Base-by-base conservation (phyloP, 2,888 invertebrate genomes). In the Tuta absoluta region DNA sequence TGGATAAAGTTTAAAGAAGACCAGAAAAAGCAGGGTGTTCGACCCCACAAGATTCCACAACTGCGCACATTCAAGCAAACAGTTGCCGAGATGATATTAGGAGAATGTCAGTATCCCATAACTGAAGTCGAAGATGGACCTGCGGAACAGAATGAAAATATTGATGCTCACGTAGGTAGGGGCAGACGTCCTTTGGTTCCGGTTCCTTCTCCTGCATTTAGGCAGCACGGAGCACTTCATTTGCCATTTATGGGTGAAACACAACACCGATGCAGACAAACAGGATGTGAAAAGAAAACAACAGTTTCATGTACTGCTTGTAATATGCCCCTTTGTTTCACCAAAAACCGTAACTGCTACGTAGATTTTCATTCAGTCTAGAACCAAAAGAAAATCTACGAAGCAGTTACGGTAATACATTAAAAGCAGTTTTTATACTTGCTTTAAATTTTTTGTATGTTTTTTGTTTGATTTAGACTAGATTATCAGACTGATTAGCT, bases 11-110 rank as follows among this genome's bases (percentile, higher is more conserved):
- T 23, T 51, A 51, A 51, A 23, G 51, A 51, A 23, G 51, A 19
- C 10, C 51, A 51, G 23, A 51, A 21, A 51, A 21, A 17, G 51
- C 21, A 21, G 23, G 51, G 51, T 51, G 23, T 51, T 7, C 51
- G 51, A 21, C 12, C 17, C 4, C 51, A 53, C 53, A 53, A 53
- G 53, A 53, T 53, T 24, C 24, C 23, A 12, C 53, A 53, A 24
- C 53, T 53, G 10, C 53, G 53, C 10, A 24, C 53, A 53, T 53
- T 53, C 24, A 53, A 53, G 14, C 53, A 53, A 24, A 24, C 53
- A 12, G 14, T 53, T 53, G 53, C 53, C 11, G 53, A 53, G 14
- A 53, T 11, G 3, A 53, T 53, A 4, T 21, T 24, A 24, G 53
- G 23, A 8, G 53, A 53, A 10, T 24, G 53, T 14, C 53, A 23